These are phyloP conservation scores for Acronicta leporina DNA, from an alignment of 2,888 invertebrate species.

Conservation along the genomic window DNA sequence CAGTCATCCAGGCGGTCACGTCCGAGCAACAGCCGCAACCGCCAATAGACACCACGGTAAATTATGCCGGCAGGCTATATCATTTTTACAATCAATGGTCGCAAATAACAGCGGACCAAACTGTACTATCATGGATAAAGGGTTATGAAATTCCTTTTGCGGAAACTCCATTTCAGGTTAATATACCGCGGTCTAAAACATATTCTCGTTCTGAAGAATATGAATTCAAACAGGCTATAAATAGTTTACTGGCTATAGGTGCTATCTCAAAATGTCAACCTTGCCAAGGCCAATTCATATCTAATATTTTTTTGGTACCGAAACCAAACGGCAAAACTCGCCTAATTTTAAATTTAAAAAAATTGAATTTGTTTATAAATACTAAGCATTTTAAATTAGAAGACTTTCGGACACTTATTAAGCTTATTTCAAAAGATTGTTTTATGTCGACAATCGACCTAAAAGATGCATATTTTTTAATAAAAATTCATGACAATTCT, in stretches of 20 bases:
- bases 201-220: background rate
- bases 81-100: constrained; percentile 1
- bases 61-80: constrained; percentile 2
- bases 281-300: no score
- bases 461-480: background rate
- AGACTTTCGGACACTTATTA: no score
- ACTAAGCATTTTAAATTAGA: no score
- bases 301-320: no score
- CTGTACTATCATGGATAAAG: constrained; percentile 4
- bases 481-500: constrained; percentile 4
- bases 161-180: constrained; percentile 5
- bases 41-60: constrained; percentile 3
- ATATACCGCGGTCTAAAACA: background rate
- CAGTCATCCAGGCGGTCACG: constrained; percentile 7
- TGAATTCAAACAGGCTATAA: constrained; percentile 5
- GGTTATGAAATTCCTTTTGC: constrained; percentile 2
- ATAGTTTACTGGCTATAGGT: constrained; percentile 1
- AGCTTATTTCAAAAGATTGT: no score
- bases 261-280: no score
- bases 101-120: constrained; percentile 8
- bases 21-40: constrained; percentile 7
- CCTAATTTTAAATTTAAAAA: no score
- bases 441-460: no score
- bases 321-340: no score
- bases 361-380: no score